These are phyloP conservation scores for Campoplex nolae DNA, from an alignment of 2,888 invertebrate genomes.

Conservation along the genomic window DNA sequence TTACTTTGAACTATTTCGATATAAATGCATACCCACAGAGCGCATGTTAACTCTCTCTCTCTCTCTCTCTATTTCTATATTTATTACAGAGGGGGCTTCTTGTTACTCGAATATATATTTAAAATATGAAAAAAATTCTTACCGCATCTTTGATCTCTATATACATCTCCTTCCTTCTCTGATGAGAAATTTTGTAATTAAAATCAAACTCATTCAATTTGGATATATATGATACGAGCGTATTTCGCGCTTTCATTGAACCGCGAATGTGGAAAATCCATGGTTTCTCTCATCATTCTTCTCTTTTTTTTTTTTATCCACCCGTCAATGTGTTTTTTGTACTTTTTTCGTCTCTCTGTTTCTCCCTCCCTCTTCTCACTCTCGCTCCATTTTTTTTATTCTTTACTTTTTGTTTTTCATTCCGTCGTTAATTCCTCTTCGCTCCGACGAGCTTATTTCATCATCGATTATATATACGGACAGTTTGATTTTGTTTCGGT, in stretches of 20 bases:
- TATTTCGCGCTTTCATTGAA: background rate
- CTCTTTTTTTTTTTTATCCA: conserved; percentile 33
- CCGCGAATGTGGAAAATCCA: conserved; percentile 27
- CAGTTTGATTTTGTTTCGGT: conserved; percentile 27
- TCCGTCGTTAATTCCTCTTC: conserved; percentile 21
- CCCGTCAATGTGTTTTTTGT: conserved; percentile 11
- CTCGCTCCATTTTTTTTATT: conserved; percentile 10
- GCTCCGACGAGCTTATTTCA: conserved; percentile 37
- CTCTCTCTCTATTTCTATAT: background rate
- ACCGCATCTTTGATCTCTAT: background rate
- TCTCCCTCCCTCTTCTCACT: no score
- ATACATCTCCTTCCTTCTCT: background rate
- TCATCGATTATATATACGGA: conserved; percentile 32
- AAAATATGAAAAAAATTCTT: conserved; percentile 13
- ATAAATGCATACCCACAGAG: conserved; percentile 8
- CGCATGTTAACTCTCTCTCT: background rate
- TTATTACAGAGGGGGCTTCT: background rate
- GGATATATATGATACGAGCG: background rate
- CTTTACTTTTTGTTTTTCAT: background rate
- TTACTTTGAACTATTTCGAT: conserved; percentile 54
- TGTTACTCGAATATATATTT: background rate
- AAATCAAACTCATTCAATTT: conserved; percentile 8
- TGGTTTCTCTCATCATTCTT: conserved; percentile 26
- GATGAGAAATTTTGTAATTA: conserved; percentile 50
- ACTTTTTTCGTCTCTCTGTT: background rate